Conservation (phyloP, 2,113 vertebrate species). For the human region GRCh38 chr4:179803001-179803500, state of each 20-base stretch:
- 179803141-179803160: neutral
- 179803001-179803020: neutral
- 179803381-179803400: neutral
- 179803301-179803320: neutral
- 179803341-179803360: neutral
- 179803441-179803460: neutral
- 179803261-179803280: neutral
- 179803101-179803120: neutral
- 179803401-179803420: rapidly evolving
- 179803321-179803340: neutral
- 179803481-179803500: neutral
- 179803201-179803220: neutral
- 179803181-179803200: rapidly evolving
- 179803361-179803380: neutral
- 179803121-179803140: neutral
- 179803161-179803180: neutral
- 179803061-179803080: neutral
- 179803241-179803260: neutral
- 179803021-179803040: neutral
- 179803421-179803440: neutral
- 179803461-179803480: neutral
- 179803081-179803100: neutral
- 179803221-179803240: neutral
- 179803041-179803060: neutral
- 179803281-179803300: neutral